Conservation (phyloP, 2,113 vertebrate genomes). For the Urocynchramus pylzowi region DNA sequence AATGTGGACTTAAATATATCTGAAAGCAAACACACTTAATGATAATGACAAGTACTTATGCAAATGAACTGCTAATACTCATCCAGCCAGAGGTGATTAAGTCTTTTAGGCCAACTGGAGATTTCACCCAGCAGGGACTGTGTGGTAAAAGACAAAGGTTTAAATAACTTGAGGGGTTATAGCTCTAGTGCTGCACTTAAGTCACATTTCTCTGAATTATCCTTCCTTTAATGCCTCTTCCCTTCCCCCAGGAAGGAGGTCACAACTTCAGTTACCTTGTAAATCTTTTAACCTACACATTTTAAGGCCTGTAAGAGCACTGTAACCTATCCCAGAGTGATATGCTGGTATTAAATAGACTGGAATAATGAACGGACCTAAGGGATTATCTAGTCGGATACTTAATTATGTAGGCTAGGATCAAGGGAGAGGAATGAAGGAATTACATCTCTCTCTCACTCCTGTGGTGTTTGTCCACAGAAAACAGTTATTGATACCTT, state of each 20-base stretch:
- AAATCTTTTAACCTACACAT: slow-evolving; percentile 15
- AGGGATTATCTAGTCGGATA: slow-evolving; percentile 52
- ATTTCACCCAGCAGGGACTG: slow-evolving; percentile 47
- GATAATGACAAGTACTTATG: slow-evolving; percentile 65
- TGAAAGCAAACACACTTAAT: slow-evolving; percentile 65
- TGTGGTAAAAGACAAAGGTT: background rate
- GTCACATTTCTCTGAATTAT: background rate
- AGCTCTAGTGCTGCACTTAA: background rate
- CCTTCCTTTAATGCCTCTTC: background rate
- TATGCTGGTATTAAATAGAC: slow-evolving; percentile 48
- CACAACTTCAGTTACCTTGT: background rate
- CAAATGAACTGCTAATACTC: slow-evolving; percentile 58
- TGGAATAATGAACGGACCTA: slow-evolving; percentile 53
- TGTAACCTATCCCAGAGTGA: slow-evolving; percentile 5
- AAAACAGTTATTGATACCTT: background rate
- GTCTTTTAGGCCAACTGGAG: slow-evolving; percentile 49
- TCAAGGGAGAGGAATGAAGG: background rate
- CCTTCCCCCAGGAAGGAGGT: background rate
- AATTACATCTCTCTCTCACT: slow-evolving; percentile 19
- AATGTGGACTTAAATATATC: slow-evolving; percentile 52
- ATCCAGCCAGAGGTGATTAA: slow-evolving; percentile 61
- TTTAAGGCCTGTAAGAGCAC: background rate
- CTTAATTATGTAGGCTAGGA: slow-evolving; percentile 59
- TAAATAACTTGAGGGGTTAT: slow-evolving; percentile 36
- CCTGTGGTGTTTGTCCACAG: background rate